Evolutionary conservation across 2,797 vertebrate genomes (phyloP).

Genomic region (Astyanax mexicanus): DNA sequence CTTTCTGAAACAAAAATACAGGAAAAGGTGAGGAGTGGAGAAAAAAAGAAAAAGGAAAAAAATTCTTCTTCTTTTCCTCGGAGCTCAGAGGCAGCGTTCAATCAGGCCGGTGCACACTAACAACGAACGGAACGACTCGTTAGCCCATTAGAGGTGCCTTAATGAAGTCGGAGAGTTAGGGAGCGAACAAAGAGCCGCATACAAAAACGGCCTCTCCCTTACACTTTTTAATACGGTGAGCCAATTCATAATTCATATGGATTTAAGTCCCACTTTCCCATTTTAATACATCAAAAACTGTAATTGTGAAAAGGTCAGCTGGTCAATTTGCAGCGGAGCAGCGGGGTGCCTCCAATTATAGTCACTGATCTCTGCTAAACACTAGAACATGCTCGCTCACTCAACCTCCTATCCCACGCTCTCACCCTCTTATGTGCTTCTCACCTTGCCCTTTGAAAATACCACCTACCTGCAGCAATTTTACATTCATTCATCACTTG

Average conservation of each 20-base stretch:
- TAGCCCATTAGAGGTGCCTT: slow-evolving; percentile 44
- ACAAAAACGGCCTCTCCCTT: slow-evolving; percentile 44
- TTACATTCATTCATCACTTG: slow-evolving; percentile 66
- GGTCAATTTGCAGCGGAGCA: slow-evolving; percentile 62
- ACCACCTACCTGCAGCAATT: slow-evolving; percentile 59
- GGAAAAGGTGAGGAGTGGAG: slow-evolving; percentile 22
- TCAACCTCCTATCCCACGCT: slow-evolving; percentile 60
- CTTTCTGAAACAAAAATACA: slow-evolving; percentile 86
- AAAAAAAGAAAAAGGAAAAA: slow-evolving; percentile 16
- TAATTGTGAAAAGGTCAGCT: slow-evolving; percentile 69
- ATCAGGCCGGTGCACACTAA: slow-evolving; percentile 22
- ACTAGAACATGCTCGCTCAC: slow-evolving; percentile 60
- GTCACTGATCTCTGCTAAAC: slow-evolving; percentile 62
- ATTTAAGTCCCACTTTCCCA: slow-evolving; percentile 58
- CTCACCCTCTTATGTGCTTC: slow-evolving; percentile 41
- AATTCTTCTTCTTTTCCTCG: slow-evolving; percentile 5
- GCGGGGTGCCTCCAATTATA: slow-evolving; percentile 62
- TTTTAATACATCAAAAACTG: slow-evolving; percentile 66
- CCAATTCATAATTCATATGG: slow-evolving; percentile 61
- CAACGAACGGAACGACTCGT: slow-evolving; percentile 38
- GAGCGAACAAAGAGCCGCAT: slow-evolving; percentile 16
- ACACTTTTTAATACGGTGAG: slow-evolving; percentile 48
- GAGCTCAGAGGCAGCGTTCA: slow-evolving; percentile 3
- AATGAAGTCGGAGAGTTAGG: slow-evolving; percentile 55
- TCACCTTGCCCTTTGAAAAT: slow-evolving; percentile 61